Evolutionary conservation across 2,797 vertebrate species (phyloP), one percentile per base, ranked within the genome.

Genomic region (Okamejei kenojei): DNA sequence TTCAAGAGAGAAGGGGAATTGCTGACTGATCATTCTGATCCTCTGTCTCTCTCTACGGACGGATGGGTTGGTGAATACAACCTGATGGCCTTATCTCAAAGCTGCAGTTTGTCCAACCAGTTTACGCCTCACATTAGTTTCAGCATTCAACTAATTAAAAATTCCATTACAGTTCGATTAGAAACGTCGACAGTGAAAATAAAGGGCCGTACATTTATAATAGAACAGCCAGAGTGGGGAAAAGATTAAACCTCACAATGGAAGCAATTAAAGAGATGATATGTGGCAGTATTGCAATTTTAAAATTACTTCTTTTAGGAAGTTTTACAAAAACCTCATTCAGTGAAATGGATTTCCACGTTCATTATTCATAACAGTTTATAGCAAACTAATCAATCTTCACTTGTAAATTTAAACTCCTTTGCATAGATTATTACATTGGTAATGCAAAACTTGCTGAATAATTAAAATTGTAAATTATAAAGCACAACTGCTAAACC

Each of bases 401-500:
- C 84, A 88, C 84, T 88, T 45, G 90, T 73, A 54, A 74, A 92
- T 45, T 92, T 73, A 92, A 90, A 92, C 68, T 76, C 21, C 38
- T 45, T 92, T 92, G 90, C 90, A 76, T 92, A 54, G 90, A 74
- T 92, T 71, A 92, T 92, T 92, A 92, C 68, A 74, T 92, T 54
- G 38, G 90, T 92, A 92, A 76, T 92, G 26, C 90, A 74, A 76
- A 73, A 92, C 68, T 58, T 74, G 90, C 71, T 92, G 90, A 92
- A 92, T 92, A 92, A 92, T 92, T 92, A 92, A 92, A 76, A 76
- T 92, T n/a, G 90, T 76, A 92, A 92, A 92, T 92, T 92, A 92
- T 92, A 54, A 74, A 92, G 71, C 6, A 54, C 38, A 54, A 76
- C 65, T 92, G 71, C 68, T 71, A 91, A 91, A 91, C 90, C 38